phyloP scores from a whole-genome alignment of 2,797 vertebrate genomes.

The Caiman crocodilus region DNA sequence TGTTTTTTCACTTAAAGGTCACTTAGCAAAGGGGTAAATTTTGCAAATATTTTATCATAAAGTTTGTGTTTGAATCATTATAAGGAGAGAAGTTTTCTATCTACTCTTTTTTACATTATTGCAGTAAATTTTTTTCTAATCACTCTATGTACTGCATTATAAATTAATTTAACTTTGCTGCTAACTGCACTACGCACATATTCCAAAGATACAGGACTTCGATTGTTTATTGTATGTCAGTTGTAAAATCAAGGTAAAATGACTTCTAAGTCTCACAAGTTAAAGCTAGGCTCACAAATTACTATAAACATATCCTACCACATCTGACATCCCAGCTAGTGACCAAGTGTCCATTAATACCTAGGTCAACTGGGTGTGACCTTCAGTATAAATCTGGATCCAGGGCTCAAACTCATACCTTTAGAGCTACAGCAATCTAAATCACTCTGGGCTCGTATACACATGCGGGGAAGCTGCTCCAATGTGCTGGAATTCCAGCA shows the following conservation, averaged over 20 bases:
- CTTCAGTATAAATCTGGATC: too few species aligned
- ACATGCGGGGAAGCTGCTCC: too few species aligned
- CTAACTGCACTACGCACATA: neutral
- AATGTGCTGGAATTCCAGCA: too few species aligned
- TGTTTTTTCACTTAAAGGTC: neutral
- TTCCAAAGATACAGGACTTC: neutral
- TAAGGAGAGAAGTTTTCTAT: neutral
- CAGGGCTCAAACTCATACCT: too few species aligned
- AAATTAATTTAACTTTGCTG: neutral
- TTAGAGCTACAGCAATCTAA: too few species aligned
- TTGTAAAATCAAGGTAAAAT: neutral
- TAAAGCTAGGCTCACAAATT: too few species aligned
- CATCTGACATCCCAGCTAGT: too few species aligned
- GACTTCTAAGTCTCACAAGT: too few species aligned
- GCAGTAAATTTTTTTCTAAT: neutral
- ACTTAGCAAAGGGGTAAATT: neutral
- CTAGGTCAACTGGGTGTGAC: too few species aligned
- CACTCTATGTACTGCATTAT: neutral
- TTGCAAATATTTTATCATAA: neutral
- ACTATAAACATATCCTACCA: too few species aligned
- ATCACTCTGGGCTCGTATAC: too few species aligned
- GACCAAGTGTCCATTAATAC: too few species aligned
- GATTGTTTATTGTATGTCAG: conserved; percentile 6
- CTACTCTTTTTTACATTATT: neutral
- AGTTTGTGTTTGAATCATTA: neutral